These are phyloP conservation scores for Anomalospiza imberbis DNA, from an alignment of 2,797 vertebrate species.

Conservation along the genomic window DNA sequence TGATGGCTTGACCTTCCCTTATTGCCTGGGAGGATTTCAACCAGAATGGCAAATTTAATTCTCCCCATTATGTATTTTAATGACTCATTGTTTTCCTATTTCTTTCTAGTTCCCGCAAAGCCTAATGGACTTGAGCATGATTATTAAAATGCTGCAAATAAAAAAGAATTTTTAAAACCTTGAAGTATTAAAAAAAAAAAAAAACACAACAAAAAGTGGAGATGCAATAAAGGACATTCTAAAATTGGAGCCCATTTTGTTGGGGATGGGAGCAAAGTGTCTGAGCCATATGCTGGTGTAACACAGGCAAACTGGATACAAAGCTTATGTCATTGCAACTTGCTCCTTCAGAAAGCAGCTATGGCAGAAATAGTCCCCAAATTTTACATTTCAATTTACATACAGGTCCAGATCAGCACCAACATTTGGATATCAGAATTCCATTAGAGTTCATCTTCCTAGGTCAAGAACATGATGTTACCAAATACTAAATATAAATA, in stretches of 20 bases:
- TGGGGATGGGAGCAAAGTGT: background rate
- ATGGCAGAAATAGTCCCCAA: background rate
- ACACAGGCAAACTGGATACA: background rate
- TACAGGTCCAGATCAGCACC: background rate
- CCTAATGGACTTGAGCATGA: background rate
- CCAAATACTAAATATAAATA: background rate
- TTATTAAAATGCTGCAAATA: background rate
- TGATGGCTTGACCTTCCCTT: background rate
- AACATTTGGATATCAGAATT: background rate
- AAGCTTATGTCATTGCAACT: background rate
- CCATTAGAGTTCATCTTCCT: background rate
- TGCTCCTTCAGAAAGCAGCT: background rate
- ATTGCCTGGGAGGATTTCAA: background rate
- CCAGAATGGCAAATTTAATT: background rate
- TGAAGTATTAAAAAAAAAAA: background rate
- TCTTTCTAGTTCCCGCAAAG: background rate
- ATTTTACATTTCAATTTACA: background rate
- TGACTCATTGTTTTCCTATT: constrained; percentile 23
- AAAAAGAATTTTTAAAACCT: background rate
- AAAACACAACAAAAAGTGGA: background rate
- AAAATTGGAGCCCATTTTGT: constrained; percentile 29
- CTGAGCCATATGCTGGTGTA: constrained; percentile 21
- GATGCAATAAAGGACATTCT: background rate
- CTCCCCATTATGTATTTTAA: constrained; percentile 1
- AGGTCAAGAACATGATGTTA: background rate